Evolutionary conservation across 2,113 vertebrate species (phyloP), one percentile per base, ranked within the genome.

Genomic region (Myrmophylax atrothorax): DNA sequence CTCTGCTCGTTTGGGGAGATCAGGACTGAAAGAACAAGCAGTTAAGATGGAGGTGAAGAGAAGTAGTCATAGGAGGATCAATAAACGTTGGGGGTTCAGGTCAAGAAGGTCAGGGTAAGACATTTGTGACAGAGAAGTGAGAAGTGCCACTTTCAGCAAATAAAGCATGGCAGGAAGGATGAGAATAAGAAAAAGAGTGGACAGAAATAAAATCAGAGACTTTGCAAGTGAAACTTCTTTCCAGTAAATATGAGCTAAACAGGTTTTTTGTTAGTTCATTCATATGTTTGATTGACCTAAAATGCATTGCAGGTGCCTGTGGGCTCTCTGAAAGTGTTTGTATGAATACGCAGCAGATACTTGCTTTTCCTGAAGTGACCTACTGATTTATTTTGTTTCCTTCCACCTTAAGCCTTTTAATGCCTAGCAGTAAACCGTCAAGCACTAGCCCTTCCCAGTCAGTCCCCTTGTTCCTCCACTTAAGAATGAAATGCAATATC

Each of bases 401-500:
- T 89, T 80, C 68, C 1, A 6, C 75, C 53, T 56, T 85, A 83
- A 93, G 74, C 50, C 16, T 59, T 89, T 82, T 35, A 55, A 83
- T 74, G 35, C 67, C 85, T 62, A 55, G 42, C 68, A 64, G 55
- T 18, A 52, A 96, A 89, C 50, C 0, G 2, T 46, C 56, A 42
- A 53, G 59, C 55, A 49, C 23, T 38, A 46, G 46, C 76, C 73
- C 62, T 85, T 86, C 78, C 60, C 37, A 63, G 77, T 69, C 62
- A 58, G 87, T 68, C 86, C 46, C 91, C 87, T 91, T 64, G 70
- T 94, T 91, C 81, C 62, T 63, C 60, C 75, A 5, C 96, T 96
- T 94, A 69, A 95, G 95, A 95, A 96, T 90, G 98, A 98, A 98
- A 98, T 40, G 69, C 95, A 96, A 20, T 98, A 97, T 97, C 97